These are phyloP conservation scores for Crossaster papposus DNA, from an alignment of 53 echinoderm and acorn worm species.

Conservation along the genomic window DNA sequence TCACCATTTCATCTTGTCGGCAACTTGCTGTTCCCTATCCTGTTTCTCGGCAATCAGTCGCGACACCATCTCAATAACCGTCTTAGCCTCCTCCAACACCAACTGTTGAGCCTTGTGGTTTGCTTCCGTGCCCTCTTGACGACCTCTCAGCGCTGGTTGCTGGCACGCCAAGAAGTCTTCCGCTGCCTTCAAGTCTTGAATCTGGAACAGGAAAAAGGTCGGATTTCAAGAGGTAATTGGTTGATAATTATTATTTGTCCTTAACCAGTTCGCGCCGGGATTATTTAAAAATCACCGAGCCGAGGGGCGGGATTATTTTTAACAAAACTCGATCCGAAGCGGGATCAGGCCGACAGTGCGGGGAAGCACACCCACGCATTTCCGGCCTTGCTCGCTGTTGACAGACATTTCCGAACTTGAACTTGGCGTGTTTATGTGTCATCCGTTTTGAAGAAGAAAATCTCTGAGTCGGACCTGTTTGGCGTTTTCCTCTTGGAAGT, in stretches of 20 bases:
- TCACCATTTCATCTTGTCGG: constrained; percentile 21
- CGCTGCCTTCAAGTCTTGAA: neutral
- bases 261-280: too few species aligned
- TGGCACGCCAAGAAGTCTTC: constrained; percentile 8
- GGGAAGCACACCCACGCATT: too few species aligned
- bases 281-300: too few species aligned
- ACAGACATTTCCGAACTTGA: too few species aligned
- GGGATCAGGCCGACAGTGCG: too few species aligned
- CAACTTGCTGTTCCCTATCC: neutral
- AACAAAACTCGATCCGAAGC: too few species aligned
- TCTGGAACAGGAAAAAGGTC: neutral
- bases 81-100: neutral
- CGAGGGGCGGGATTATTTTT: too few species aligned
- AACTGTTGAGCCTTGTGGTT: neutral
- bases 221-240: too few species aligned
- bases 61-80: neutral
- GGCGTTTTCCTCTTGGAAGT: constrained; percentile 32
- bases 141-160: neutral
- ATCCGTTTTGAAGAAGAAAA: too few species aligned
- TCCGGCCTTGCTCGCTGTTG: too few species aligned
- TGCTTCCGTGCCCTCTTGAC: constrained; percentile 1
- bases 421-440: too few species aligned
- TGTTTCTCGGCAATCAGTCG: neutral
- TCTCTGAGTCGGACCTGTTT: constrained; percentile 5
- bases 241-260: too few species aligned